Conservation (phyloP, 2,888 invertebrate species). For the Allacma fusca region DNA sequence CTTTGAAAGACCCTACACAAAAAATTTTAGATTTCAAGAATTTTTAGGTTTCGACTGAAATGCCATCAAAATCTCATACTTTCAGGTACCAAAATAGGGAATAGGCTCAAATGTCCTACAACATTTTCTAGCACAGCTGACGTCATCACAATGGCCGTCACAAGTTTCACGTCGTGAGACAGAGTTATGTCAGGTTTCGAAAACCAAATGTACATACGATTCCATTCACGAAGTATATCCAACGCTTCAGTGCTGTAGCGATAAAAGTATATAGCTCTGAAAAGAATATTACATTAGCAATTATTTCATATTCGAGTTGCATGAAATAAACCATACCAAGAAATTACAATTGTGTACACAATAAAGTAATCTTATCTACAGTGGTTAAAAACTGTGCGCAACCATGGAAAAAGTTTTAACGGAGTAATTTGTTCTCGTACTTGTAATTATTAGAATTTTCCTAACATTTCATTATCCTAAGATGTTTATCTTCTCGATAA, state of each 20-base stretch:
- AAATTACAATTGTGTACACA: neutral
- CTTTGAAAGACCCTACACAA: too few relatives aligned
- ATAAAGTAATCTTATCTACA: neutral
- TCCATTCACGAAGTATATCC: constrained; percentile 30
- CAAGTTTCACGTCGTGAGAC: constrained; percentile 6
- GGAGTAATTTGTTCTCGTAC: too few relatives aligned
- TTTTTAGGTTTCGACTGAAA: too few relatives aligned
- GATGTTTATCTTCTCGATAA: too few relatives aligned
- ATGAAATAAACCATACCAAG: neutral
- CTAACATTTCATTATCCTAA: too few relatives aligned
- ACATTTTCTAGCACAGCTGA: constrained; percentile 37
- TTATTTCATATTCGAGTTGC: neutral
- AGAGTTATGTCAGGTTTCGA: neutral
- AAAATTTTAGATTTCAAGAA: too few relatives aligned
- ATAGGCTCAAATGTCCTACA: constrained; percentile 30
- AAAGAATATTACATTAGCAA: too few relatives aligned
- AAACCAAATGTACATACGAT: neutral
- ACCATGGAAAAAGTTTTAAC: too few relatives aligned
- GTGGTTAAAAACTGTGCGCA: too few relatives aligned
- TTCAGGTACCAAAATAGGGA: neutral
- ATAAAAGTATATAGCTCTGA: constrained; percentile 10
- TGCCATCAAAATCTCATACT: neutral
- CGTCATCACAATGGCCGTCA: constrained; percentile 24
- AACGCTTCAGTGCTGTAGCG: neutral
- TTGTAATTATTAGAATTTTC: too few relatives aligned